Percentiles rank a stretch among this genome's conserved stretches.
Conservation (phyloP, 2,113 vertebrate species). For the Plecturocebus donacophilus region DNA sequence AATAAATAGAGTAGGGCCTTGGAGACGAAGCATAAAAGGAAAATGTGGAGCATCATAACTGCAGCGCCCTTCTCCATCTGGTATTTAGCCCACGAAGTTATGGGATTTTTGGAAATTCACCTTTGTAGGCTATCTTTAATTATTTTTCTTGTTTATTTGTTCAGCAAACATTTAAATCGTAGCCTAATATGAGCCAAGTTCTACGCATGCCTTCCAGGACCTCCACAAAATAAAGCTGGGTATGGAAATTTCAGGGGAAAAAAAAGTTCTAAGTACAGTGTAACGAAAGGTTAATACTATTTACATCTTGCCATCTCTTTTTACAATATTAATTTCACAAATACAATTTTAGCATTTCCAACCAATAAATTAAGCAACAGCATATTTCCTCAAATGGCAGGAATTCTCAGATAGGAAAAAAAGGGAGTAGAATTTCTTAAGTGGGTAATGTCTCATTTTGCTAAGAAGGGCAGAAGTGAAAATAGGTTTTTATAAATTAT, state of each 20-base stretch:
- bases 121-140: conserved; percentile 50
- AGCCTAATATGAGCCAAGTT: not conserved
- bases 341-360: not conserved
- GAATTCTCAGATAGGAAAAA: not conserved
- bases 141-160: conserved; percentile 59
- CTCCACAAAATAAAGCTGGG: not conserved
- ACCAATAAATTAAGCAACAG: not conserved
- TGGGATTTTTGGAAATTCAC: not conserved
- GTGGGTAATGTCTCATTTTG: not conserved
- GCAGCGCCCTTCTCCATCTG: not conserved
- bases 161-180: conserved; percentile 45
- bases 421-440: not conserved
- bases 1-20: conserved; percentile 29
- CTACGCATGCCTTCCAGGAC: not conserved
- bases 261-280: not conserved
- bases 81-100: not conserved
- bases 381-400: not conserved
- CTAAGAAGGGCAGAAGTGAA: not conserved
- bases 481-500: not conserved
- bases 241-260: not conserved
- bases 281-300: not conserved
- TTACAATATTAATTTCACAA: conserved; percentile 23
- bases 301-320: not conserved
- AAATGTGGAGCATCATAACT: not conserved
- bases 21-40: not conserved